Evolutionary conservation across 2,113 vertebrate species (phyloP).

Genomic region (Grammomys surdaster): DNA sequence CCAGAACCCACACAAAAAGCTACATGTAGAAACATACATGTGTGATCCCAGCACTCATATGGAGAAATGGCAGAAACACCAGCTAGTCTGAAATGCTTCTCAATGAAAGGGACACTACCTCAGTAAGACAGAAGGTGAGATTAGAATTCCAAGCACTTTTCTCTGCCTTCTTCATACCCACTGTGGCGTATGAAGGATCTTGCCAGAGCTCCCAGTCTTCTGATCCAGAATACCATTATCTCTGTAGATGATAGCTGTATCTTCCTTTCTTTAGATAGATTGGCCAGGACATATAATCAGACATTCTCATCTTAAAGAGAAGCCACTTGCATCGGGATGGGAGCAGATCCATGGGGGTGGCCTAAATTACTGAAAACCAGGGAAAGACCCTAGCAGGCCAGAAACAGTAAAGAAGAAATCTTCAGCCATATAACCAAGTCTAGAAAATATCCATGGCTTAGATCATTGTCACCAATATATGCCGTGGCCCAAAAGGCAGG

Average conservation of each 20-base stretch:
- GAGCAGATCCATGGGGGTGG: not conserved
- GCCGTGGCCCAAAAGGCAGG: not conserved
- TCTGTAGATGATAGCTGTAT: not conserved
- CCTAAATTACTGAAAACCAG: not conserved
- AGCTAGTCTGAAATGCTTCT: not conserved
- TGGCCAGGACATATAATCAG: not conserved
- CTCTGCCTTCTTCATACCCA: too few relatives aligned
- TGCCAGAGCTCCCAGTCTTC: not conserved
- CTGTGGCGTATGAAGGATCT: not conserved
- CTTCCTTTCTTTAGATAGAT: not conserved
- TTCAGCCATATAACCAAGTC: not conserved
- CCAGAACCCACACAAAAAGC: not conserved
- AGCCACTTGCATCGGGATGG: not conserved
- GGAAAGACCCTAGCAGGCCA: too few relatives aligned
- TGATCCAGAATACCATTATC: not conserved
- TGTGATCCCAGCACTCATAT: too few relatives aligned
- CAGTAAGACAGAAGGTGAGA: too few relatives aligned
- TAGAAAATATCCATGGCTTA: not conserved
- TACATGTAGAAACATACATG: not conserved
- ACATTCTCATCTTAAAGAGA: conserved; percentile 4
- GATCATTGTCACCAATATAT: not conserved
- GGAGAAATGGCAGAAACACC: not conserved
- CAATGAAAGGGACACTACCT: not conserved
- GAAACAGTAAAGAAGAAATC: not conserved
- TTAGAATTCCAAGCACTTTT: not conserved